Percentiles rank a stretch among this genome's conserved stretches.
These are phyloP conservation scores for Neoitamus cyanurus DNA, from an alignment of 2,888 invertebrate species.

Conservation along the genomic window DNA sequence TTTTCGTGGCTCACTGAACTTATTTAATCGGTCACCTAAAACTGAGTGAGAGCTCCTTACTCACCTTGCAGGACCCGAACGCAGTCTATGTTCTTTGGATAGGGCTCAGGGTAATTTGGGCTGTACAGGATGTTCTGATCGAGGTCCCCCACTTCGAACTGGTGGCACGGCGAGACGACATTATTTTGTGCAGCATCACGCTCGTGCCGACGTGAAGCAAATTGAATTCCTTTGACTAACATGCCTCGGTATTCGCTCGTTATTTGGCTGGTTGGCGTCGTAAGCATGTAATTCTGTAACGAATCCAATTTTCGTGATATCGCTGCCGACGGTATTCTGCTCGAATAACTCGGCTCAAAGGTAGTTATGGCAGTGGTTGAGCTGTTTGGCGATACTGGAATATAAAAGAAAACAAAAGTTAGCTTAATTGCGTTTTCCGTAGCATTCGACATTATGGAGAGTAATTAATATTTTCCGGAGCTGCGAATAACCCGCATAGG, in stretches of 20 bases:
- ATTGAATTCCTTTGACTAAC: slow-evolving; percentile 36
- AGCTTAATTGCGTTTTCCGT: not conserved
- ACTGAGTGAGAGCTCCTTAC: slow-evolving; percentile 54
- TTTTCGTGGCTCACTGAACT: not conserved
- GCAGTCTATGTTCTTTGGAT: slow-evolving; percentile 77
- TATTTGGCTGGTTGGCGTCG: slow-evolving; percentile 47
- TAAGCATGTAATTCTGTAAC: slow-evolving; percentile 36
- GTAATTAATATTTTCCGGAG: not conserved
- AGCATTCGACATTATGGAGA: not conserved
- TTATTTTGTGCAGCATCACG: slow-evolving; percentile 56
- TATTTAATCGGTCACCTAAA: not conserved
- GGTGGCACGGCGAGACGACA: slow-evolving; percentile 67
- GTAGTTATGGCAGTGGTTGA: slow-evolving; percentile 56
- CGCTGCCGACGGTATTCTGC: slow-evolving; percentile 50
- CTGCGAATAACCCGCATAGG: not conserved
- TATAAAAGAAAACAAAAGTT: slow-evolving; percentile 21
- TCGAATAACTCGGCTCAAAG: slow-evolving; percentile 52
- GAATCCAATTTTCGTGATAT: slow-evolving; percentile 49
- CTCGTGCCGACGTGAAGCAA: slow-evolving; percentile 19
- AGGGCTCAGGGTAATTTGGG: slow-evolving; percentile 75
- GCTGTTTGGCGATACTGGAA: slow-evolving; percentile 59
- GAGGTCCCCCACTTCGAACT: slow-evolving; percentile 71
- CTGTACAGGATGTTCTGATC: slow-evolving; percentile 75
- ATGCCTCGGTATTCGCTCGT: slow-evolving; percentile 43
- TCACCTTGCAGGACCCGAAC: slow-evolving; percentile 75